Evolutionary conservation across 2,888 invertebrate species (phyloP), one percentile per base, ranked within the genome.

Genomic region (Stenodema calcarata): DNA sequence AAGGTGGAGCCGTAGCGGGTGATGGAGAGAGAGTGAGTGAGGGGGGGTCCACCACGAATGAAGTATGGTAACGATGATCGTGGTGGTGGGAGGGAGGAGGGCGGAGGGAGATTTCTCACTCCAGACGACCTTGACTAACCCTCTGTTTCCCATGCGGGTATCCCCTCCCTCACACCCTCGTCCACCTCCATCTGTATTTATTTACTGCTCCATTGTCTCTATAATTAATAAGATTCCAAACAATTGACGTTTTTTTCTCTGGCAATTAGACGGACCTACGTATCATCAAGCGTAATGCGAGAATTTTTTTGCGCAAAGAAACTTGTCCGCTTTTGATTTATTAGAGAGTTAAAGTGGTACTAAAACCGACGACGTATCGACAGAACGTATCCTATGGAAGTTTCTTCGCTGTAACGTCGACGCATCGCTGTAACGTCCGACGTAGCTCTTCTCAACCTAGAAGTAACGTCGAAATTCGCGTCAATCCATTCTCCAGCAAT

Each of bases 111-210:
- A 78, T 78, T 62, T 78, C 78, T 78, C 44, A 78, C 73, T 78
- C 44, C 47, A 44, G 44, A 41, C 78, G 78, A 23, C 78, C 78
- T 78, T 78, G 78, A 78, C 78, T 78, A 44, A 42, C 44, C 78
- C 44, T 28, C 78, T 42, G 44, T 78, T 41, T 44, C 47, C 41
- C 78, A 78, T 78, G 78, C 78, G 41, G 44, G 78, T 27, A 16
- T 30, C 14, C 11, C 7, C 35, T 18, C 62, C 62, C 62, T 23
- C 62, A 23, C 62, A 7, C 35, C 35, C 35, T 35, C 35, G 7
- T 62, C 62, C 62, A 2, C 62, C 62, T 7, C 62, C 62, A 62
- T 62, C 62, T 62, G 18, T 62, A 27, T n/a, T 62, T 62, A 27
- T n/a, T 62, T 62, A 62, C 62, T 23, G 18, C 11, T 23, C 62